phyloP scores from a whole-genome alignment of 2,797 vertebrate genomes.

The Fratercula arctica region DNA sequence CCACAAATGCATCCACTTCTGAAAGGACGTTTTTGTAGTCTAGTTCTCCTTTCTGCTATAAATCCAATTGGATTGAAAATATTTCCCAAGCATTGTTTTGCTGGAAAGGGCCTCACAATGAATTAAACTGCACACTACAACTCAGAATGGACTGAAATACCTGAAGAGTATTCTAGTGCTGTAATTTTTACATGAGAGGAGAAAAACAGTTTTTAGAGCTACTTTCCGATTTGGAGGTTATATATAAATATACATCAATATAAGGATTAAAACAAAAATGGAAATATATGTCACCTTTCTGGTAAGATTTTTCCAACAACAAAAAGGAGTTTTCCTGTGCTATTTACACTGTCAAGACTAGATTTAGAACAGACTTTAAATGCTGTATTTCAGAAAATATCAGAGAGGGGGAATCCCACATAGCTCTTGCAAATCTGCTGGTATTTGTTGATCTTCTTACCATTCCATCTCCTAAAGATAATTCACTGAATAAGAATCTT shows the following conservation, averaged over 20 bases:
- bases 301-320: not conserved
- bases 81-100: not conserved
- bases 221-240: not conserved
- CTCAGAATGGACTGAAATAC: not conserved
- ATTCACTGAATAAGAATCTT: not conserved
- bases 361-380: not conserved
- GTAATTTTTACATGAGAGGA: not conserved
- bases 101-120: not conserved
- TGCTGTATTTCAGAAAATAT: not conserved
- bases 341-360: not conserved
- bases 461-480: not conserved
- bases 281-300: not conserved
- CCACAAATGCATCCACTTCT: not conserved
- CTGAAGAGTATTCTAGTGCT: not conserved
- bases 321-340: not conserved
- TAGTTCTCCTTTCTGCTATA: not conserved
- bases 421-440: not conserved
- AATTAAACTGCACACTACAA: not conserved
- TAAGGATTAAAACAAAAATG: not conserved
- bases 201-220: not conserved
- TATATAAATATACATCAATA: not conserved
- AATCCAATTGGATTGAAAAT: not conserved
- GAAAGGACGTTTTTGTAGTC: not conserved
- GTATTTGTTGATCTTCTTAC: not conserved
- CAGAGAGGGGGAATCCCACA: not conserved